These are phyloP conservation scores for Agrotis segetum DNA, from an alignment of 2,888 invertebrate genomes.

Conservation along the genomic window DNA sequence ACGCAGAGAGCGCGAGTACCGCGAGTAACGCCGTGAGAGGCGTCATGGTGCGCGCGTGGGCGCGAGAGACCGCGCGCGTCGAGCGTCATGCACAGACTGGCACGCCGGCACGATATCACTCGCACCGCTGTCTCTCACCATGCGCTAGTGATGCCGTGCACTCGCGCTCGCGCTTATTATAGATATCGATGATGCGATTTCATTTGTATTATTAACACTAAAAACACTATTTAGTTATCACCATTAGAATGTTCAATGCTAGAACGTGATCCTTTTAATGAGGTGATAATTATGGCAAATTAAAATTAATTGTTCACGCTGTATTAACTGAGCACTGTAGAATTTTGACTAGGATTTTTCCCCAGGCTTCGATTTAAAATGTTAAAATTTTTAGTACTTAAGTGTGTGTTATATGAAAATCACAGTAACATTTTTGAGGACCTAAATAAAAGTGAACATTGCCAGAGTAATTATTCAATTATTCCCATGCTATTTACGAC, in stretches of 20 bases:
- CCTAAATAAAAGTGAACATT: neutral
- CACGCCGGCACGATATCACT: slow-evolving; percentile 55
- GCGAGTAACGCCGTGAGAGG: slow-evolving; percentile 82
- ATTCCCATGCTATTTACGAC: neutral
- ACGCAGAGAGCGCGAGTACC: slow-evolving; percentile 91
- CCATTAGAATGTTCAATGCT: slow-evolving; percentile 65
- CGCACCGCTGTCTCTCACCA: slow-evolving; percentile 66
- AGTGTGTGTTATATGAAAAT: neutral
- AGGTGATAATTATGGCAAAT: slow-evolving; percentile 60
- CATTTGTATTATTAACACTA: slow-evolving; percentile 70
- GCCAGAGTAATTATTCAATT: neutral
- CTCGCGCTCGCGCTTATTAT: slow-evolving; percentile 74
- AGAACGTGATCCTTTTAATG: slow-evolving; percentile 67
- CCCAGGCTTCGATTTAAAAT: neutral
- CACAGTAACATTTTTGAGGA: neutral
- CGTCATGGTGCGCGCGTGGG: slow-evolving; percentile 84
- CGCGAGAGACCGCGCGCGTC: slow-evolving; percentile 80
- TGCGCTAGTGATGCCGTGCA: slow-evolving; percentile 76
- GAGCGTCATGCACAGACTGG: slow-evolving; percentile 82
- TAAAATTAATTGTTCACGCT: slow-evolving; percentile 33
- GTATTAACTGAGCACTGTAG: slow-evolving; percentile 27
- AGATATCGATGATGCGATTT: slow-evolving; percentile 82
- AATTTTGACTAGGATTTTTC: slow-evolving; percentile 21
- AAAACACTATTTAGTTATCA: slow-evolving; percentile 65
- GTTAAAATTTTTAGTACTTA: neutral